Percentiles rank a stretch among this genome's conserved stretches.
Evolutionary conservation across 2,888 invertebrate genomes (phyloP).

Genomic region (Sericinus montela): DNA sequence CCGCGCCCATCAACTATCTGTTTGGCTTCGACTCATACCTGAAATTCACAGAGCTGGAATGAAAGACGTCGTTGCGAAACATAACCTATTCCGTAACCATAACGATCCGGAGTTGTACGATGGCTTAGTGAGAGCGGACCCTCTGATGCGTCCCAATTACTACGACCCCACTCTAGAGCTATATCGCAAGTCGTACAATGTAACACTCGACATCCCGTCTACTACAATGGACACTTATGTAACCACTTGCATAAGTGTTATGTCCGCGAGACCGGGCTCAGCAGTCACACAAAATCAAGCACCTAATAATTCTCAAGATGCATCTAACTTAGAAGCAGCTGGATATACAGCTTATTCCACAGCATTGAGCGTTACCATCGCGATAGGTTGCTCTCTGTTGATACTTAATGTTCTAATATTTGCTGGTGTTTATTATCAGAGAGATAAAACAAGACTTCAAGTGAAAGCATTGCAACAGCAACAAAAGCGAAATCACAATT

Average conservation of each 20-base stretch:
- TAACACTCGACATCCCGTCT: slow-evolving; percentile 70
- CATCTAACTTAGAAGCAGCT: slow-evolving; percentile 89
- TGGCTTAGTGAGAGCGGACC: slow-evolving; percentile 91
- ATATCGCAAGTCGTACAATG: slow-evolving; percentile 80
- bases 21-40: slow-evolving; percentile 96
- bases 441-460: slow-evolving; percentile 87
- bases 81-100: slow-evolving; percentile 94
- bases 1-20: slow-evolving; percentile 96
- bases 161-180: slow-evolving; percentile 82
- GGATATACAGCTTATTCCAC: slow-evolving; percentile 88
- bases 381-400: slow-evolving; percentile 88
- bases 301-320: slow-evolving; percentile 83
- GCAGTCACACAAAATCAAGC: slow-evolving; percentile 61
- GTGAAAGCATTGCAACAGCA: slow-evolving; percentile 88
- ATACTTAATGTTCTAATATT: slow-evolving; percentile 90
- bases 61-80: slow-evolving; percentile 92
- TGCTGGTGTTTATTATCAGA: slow-evolving; percentile 90
- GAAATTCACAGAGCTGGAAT: slow-evolving; percentile 93
- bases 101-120: slow-evolving; percentile 94
- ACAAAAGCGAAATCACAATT: slow-evolving; percentile 80
- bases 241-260: slow-evolving; percentile 85
- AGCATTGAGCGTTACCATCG: slow-evolving; percentile 87
- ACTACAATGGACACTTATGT: slow-evolving; percentile 82
- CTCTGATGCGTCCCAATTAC: slow-evolving; percentile 83
- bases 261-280: slow-evolving; percentile 84